phyloP scores from a whole-genome alignment of 2,888 invertebrate species.

The Helicoverpa assulta region DNA sequence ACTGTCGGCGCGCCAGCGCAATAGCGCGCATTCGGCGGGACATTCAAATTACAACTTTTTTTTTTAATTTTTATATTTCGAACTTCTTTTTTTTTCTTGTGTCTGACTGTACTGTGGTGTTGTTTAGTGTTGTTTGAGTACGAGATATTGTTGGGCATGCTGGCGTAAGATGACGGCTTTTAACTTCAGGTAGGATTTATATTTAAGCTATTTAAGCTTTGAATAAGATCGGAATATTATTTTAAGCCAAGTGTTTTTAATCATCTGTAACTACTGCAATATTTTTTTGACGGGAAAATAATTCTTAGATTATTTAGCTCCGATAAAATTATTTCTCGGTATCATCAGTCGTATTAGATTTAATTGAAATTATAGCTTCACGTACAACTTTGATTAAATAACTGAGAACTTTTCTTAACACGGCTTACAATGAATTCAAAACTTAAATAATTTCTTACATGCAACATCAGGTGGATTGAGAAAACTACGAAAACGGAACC shows the following conservation, averaged over 20 bases:
- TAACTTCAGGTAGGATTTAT: conserved; percentile 80
- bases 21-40: conserved; percentile 76
- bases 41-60: conserved; percentile 73
- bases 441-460: too few relatives aligned
- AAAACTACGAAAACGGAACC: too few relatives aligned
- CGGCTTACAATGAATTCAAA: too few relatives aligned
- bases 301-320: too few relatives aligned
- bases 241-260: not conserved
- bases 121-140: conserved; percentile 72
- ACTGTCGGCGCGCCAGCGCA: conserved; percentile 79
- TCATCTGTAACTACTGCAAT: not conserved
- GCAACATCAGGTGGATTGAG: too few relatives aligned
- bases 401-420: too few relatives aligned
- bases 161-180: conserved; percentile 80
- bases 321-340: too few relatives aligned
- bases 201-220: conserved; percentile 22
- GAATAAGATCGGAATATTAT: not conserved
- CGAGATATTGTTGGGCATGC: conserved; percentile 79
- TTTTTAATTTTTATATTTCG: conserved; percentile 39
- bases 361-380: too few relatives aligned
- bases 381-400: too few relatives aligned
- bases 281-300: not conserved
- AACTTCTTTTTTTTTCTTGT: conserved; percentile 63
- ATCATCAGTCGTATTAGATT: too few relatives aligned
- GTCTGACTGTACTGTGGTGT: conserved; percentile 74